Evolutionary conservation across 2,888 invertebrate genomes (phyloP), one percentile per base, ranked within the genome.

Genomic region (Acronicta leporina): DNA sequence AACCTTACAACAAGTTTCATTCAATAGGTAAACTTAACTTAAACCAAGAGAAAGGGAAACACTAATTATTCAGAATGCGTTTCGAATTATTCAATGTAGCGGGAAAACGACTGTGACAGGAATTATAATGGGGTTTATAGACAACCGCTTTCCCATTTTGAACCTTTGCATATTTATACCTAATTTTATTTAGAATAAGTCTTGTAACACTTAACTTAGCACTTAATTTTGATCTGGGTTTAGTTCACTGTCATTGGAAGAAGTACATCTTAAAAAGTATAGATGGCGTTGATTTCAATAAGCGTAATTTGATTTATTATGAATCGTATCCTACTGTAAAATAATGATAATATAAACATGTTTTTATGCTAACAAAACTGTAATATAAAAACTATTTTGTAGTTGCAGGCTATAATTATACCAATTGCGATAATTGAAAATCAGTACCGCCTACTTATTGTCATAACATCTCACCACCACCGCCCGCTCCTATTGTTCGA

Each of bases 61-160:
- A 63, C 60, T 77, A 75, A 72, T 77, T 86, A 86, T 87, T 86
- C 86, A 80, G 75, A 80, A 77, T 80, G 82, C 85, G 84, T 85
- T 80, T 79, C 79, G 77, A 82, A 85, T 85, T 84, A 87, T 87
- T 87, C 86, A 87, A 83, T 84, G 84, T 84, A 86, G 84, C 82
- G 79, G 83, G 80, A 84, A 80, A 83, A 82, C 64, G 71, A 66
- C 54, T 73, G 81, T 78, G 86, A 73, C 64, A 63, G 67, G 85
- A 87, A 87, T 87, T 85, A 85, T 78, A 87, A 87, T 83, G 68
- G 65, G 70, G 53, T 69, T 54, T 72, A 77, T 79, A 75, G 74
- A 79, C 71, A 77, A 75, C 77, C 76, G 81, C 83, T 84, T 86
- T 85, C 79, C 79, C 65, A 79, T 83, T 20, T 83, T 76, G 63